Base-by-base conservation (phyloP, 2,888 invertebrate genomes). In the Leistus spinibarbis region DNA sequence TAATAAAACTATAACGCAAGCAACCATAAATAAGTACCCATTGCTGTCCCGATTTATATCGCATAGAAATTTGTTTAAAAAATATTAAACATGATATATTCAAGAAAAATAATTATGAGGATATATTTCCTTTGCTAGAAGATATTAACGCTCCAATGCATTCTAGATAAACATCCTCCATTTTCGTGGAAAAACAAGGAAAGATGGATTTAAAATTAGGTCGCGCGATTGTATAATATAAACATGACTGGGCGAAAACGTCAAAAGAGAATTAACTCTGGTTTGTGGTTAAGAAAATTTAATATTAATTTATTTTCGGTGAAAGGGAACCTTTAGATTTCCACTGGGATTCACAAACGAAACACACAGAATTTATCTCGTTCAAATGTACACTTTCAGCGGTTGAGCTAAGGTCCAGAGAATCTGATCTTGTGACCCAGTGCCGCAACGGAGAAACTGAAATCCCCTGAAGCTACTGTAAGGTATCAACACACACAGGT, bases 241-340 rank as follows among this genome's bases (percentile, higher is more conserved):
- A 22, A 16, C 60, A 60, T 16, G 60, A 60, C 17, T 20, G 13
- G 13, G 13, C 16, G 23, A 56, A 63, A 71, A 64, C 62, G 54
- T 62, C 64, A 54, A 72, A 57, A 72, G 66, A 66, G 57, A 66
- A 56, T 27, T 23, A 56, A 19, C 22, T 72, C 27, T 66, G 64
- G 27, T 57, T 17, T 23, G 60, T 57, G 66, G 72, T 72, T 72
- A 72, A 72, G 66, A 66, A 72, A 72, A 72, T 72, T 72, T 72
- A 72, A 72, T 72, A 72, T 72, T 72, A 72, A 72, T 72, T 56
- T n/a, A 72, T 57, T 72, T 72, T 72, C 53, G 40, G 66, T 66
- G 53, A 53, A 53, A 66, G 66, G 19, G 72, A 72, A 72, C 66
- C 60, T 54, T 60, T 60, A 72, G 72, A 72, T 72, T 72, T 72